Conservation (phyloP, 2,113 vertebrate genomes). For the Mesocricetus auratus region DNA sequence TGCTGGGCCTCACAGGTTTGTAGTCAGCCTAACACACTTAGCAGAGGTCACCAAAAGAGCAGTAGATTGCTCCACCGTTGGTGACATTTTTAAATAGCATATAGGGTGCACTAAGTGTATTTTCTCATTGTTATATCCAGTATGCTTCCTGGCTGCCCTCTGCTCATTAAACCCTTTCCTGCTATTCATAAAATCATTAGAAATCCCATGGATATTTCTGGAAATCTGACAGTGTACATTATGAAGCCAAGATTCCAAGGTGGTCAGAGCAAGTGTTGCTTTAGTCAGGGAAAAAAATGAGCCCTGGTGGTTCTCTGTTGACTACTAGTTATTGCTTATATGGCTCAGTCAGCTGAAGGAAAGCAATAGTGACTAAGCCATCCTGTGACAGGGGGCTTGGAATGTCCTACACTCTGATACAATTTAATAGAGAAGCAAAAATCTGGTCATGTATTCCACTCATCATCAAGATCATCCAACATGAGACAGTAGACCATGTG, state of each 20-base stretch:
- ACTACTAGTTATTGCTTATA: not conserved
- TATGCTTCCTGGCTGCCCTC: not conserved
- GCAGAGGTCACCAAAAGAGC: not conserved
- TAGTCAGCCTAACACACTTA: not conserved
- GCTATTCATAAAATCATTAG: not conserved
- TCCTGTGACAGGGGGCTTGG: not conserved
- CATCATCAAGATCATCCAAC: not conserved
- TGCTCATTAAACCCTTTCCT: not conserved
- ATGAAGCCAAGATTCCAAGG: not conserved
- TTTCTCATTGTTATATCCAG: not conserved
- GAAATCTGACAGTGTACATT: not conserved
- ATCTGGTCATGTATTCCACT: not conserved
- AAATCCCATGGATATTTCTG: not conserved
- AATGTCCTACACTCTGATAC: not conserved
- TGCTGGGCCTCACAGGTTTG: no score
- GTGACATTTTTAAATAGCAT: not conserved
- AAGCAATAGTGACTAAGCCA: not conserved
- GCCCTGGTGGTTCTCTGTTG: not conserved
- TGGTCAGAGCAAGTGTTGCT: not conserved
- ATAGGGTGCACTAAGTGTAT: not conserved
- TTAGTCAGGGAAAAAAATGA: not conserved
- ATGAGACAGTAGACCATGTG: not conserved
- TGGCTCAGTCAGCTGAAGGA: not conserved
- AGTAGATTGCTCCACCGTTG: not conserved
- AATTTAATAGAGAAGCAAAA: not conserved